Evolutionary conservation across 1,140 invertebrate species (phyloP), one percentile per base, ranked within the genome.

Genomic region (Dreissena rostriformis): DNA sequence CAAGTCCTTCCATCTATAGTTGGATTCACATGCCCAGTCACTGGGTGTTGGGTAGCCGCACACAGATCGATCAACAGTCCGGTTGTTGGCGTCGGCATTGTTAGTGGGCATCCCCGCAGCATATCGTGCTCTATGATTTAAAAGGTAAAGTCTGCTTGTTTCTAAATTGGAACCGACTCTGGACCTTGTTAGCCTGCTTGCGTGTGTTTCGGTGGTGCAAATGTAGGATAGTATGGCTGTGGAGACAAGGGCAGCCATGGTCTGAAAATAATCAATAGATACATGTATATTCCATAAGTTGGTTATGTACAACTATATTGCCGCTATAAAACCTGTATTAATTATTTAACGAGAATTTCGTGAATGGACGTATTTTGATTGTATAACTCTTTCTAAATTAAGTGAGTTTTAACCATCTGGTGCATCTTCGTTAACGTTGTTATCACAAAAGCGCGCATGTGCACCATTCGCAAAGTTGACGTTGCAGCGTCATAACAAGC

Each of bases 121-220:
- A 39, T 39, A 39, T 61, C 57, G 1, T 4, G 51, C 22, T 17
- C 8, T 17, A n/a, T 17, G 14, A 61, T 28, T 39, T 14, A 17
- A 39, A 10, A 76, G 22, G 63, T 76, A 76, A 11, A 76, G 61
- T 39, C 57, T 29, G 28, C 74, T 76, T 15, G 74, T 76, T 29
- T 55, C 55, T 2, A 76, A 26, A 28, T 39, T 63, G 0, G 55
- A 63, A 39, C 63, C 15, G 1, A 19, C 7, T 10, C 15, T 73
- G 12, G 28, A 24, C 57, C 28, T 72, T 29, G 19, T n/a, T 1
- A 22, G 22, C 14, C 26, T 49, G 12, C 0, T 19, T 17, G 70
- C 12, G 2, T 72, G 70, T 28, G 26, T 24, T 28, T 67, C 65
- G 29, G 14, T 24, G 29, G 14, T 29, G 29, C 14, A 67, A 15